phyloP scores from a whole-genome alignment of 2,113 vertebrate species.

The Gasterosteus nipponicus region DNA sequence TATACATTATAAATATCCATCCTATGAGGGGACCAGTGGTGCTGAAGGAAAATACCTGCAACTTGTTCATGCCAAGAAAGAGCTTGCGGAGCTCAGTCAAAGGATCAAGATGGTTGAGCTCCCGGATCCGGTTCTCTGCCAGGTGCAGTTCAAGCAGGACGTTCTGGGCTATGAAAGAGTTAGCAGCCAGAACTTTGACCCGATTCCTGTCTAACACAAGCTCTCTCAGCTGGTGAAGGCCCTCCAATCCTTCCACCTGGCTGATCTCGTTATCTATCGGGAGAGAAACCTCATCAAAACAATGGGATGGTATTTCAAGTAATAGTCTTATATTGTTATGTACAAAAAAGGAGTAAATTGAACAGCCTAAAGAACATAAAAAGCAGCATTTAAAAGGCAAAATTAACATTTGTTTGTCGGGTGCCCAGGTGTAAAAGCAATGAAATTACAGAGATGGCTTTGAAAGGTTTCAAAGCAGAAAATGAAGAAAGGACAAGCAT shows the following conservation, averaged over 20 bases:
- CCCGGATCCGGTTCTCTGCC: constrained; percentile 85
- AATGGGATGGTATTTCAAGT: background rate
- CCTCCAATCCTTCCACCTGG: constrained; percentile 87
- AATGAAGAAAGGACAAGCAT: constrained; percentile 33
- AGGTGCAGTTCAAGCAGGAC: constrained; percentile 83
- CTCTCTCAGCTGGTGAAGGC: constrained; percentile 82
- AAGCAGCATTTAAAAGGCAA: constrained; percentile 9
- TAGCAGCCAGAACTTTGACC: constrained; percentile 82
- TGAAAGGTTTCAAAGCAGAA: constrained; percentile 34
- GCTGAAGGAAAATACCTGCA: constrained; percentile 81
- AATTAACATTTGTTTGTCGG: constrained; percentile 13
- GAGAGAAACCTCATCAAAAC: constrained; percentile 32
- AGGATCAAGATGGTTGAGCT: constrained; percentile 82
- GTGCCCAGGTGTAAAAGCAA: constrained; percentile 31
- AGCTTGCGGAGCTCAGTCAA: constrained; percentile 84
- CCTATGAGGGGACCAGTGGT: background rate
- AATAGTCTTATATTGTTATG: constrained; percentile 14
- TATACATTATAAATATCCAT: constrained; percentile 18
- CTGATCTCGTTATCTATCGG: constrained; percentile 86
- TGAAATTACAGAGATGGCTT: constrained; percentile 40
- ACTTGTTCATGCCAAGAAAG: constrained; percentile 86
- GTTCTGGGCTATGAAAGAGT: constrained; percentile 82
- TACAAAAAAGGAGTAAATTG: background rate
- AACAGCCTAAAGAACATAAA: constrained; percentile 10
- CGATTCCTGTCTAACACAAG: constrained; percentile 86